Evolutionary conservation across 2,113 vertebrate genomes (phyloP), one percentile per base, ranked within the genome.

Genomic region (Apodemus sylvaticus): DNA sequence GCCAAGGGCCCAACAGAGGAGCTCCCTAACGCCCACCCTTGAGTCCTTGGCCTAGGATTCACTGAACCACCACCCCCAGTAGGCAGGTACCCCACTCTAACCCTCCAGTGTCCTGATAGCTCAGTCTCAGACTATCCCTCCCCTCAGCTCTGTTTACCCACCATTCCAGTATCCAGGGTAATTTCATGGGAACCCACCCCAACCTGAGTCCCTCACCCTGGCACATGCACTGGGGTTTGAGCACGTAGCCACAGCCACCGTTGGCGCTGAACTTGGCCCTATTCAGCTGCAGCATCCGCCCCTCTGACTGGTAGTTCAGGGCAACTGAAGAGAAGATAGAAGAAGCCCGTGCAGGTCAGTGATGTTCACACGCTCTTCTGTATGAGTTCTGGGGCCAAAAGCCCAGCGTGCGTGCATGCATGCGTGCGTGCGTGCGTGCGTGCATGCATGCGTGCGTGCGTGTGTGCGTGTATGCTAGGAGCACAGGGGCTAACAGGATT

Each of bases 261-360:
- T 99, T 99, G 98, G 99, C 99, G 95, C 99, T 98, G 95, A 99
- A 99, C 98, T 99, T 99, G 98, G 99, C 99, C 90, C 99, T 95
- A 98, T 99, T 99, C 95, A 99, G 98, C 96, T 99, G 99, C 42
- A 99, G 98, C 96, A 99, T 99, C 4, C 99, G 98, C 29, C 99
- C 99, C 95, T 99, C 99, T 0, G 99, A 99, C 98, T 99, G 99
- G 98, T 99, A 99, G 98, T 99, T 99, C 62, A 99, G 98, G 31
- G 99, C 99, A 42, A 99, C 99, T 99, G 96, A 13, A 7, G 12
- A 3, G 48, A 45, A 66, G 17, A 24, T 1, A 8, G 2, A 7
- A 7, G 1, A 8, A 11, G 13, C 26, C 0, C 7, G 5, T 9
- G 29, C 0, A 0, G 24, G 83, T 97, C 91, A 77, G 90, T 0